phyloP scores from a whole-genome alignment of 2,113 vertebrate genomes.

The Ivindomyrus marchei region DNA sequence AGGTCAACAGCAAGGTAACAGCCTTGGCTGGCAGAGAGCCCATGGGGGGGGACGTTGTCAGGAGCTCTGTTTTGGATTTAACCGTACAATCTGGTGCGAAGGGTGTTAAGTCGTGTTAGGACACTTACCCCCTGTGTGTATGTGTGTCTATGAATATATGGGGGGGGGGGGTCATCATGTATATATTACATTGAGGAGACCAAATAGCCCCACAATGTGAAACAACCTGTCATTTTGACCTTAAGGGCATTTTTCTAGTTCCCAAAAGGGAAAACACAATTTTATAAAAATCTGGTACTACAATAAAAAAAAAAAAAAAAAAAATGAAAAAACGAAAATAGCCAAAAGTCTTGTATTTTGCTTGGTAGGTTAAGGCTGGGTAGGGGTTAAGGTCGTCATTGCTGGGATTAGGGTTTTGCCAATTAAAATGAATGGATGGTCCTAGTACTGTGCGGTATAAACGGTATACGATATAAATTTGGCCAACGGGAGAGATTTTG shows the following conservation, averaged over 20 bases:
- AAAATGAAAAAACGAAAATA: not conserved
- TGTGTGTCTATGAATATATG: not conserved
- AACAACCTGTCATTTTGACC: not conserved
- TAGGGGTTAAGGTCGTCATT: not conserved
- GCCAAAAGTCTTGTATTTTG: not conserved
- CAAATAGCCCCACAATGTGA: not conserved
- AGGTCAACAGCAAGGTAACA: slow-evolving; percentile 58
- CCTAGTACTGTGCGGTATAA: too few relatives aligned
- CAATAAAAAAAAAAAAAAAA: not conserved
- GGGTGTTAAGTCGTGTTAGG: not conserved
- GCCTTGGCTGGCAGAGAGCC: slow-evolving; percentile 16
- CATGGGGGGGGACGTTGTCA: not conserved
- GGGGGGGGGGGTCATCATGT: too few relatives aligned
- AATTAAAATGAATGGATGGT: not conserved
- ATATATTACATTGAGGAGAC: not conserved
- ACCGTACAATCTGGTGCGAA: not conserved
- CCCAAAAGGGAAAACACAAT: not conserved
- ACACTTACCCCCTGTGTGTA: not conserved
- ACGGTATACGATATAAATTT: too few relatives aligned
- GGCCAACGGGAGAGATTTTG: too few relatives aligned
- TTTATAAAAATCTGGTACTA: not conserved
- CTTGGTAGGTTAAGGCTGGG: not conserved
- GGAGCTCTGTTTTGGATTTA: not conserved
- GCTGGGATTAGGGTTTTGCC: not conserved
- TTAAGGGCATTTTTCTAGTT: not conserved